Base-by-base conservation (phyloP, 2,797 vertebrate genomes). In the Danionella dracula region DNA sequence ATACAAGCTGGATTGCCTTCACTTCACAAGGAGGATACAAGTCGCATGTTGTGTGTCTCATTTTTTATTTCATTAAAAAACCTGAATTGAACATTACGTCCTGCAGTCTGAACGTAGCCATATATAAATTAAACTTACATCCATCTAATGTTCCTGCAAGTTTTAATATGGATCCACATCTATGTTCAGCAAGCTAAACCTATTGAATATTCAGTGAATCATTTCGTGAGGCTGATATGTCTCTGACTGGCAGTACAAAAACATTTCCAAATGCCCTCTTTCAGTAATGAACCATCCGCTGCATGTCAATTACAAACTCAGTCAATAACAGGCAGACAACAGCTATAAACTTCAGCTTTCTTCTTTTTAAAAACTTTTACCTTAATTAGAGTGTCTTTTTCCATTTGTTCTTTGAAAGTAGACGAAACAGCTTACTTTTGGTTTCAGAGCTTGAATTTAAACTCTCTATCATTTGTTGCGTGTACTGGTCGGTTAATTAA, bases 231-330 rank as follows among this genome's bases (percentile, higher is more conserved):
- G 68, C 65, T 81, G 68, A 70, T 78, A 84, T 78, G 57, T 46
- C 58, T 53, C 59, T 76, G 71, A 71, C 68, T 77, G 73, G 57
- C 70, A 81, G 77, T 66, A 60, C 70, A 41, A 66, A 53, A 68
- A 71, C 73, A 51, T 70, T 60, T 64, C 76, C 73, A 77, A 74
- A 79, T 83, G 88, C 87, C 78, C 84, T 81, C 79, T 79, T 76
- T 76, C 83, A 72, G 80, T 86, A 76, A 74, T 83, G 80, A 86
- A 82, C 32, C 84, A 81, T 86, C 79, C 84, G 67, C 67, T 74
- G 83, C 82, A 80, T 80, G 86, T 87, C 82, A 85, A 88, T 85
- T 87, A 78, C 81, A 87, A 84, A 89, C 83, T 84, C 86, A 85
- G 84, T 67, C 78, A 83, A 87, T 87, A 84, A 83, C 83, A 83